Evolutionary conservation across 2,888 invertebrate genomes (phyloP), one percentile per base, ranked within the genome.

Genomic region (Stenoptilia bipunctidactyla): DNA sequence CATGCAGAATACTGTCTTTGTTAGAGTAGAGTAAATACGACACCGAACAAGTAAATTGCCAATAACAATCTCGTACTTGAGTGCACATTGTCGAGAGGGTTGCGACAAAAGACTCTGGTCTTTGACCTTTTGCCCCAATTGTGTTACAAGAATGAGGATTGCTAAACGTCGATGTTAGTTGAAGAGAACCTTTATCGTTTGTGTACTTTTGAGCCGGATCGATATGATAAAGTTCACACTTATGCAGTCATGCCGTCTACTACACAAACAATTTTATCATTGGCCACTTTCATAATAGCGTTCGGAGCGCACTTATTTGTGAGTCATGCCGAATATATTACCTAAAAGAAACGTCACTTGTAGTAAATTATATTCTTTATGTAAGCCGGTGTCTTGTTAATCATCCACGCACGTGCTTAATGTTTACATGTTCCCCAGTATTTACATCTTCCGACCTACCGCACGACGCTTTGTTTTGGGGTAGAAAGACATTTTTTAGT

Each of bases 101-200:
- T 46, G 48, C 48, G 42, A 61, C 56, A 62, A 67, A 57, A 20
- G 20, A 51, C 54, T 46, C 53, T 60, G 74, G 67, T 68, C 65
- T 71, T 65, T 69, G 72, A 72, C 69, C 76, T 56, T 55, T 45
- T 66, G 63, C 47, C 64, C 66, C 54, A 64, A 58, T 73, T 68
- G 49, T 50, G 55, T 47, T n/a, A 10, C 50, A 8, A 20, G 20
- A 20, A 3, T 20, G 20, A 20, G 8, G 4, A 20, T 64, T 60
- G 58, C 60, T 51, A 56, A 60, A 59, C 52, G 45, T 48, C 25
- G 37, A 34, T 15, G 27, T 36, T n/a, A n/a, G n/a, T n/a, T n/a
- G 33, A 13, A 8, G 34, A 33, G 39, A 25, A 25, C 25, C n/a
- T 35, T 40, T 58, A 55, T 60, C 58, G 48, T 49, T 37, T 46